Conservation (phyloP, 2,113 vertebrate genomes). For the Microcebus lehilahytsara region DNA sequence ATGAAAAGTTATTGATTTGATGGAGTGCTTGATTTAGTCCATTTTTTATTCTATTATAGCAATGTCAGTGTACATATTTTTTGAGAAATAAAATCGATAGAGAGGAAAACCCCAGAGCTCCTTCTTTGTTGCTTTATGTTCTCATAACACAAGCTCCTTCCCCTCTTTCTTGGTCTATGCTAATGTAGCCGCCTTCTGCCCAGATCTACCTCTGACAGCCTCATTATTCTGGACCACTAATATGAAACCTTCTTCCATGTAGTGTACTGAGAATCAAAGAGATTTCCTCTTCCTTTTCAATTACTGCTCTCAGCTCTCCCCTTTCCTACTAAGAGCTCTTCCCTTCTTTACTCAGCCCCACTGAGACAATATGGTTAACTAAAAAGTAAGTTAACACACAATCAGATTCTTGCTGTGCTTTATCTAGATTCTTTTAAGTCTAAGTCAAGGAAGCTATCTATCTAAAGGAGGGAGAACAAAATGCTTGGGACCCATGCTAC, state of each 20-base stretch:
- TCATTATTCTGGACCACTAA: not conserved
- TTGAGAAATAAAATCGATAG: conserved; percentile 78
- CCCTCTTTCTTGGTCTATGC: not conserved
- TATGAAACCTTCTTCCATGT: not conserved
- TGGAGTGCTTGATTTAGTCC: conserved; percentile 78
- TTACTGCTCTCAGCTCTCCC: not conserved
- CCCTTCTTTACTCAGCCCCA: not conserved
- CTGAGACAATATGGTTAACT: not conserved
- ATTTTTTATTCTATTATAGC: conserved; percentile 77
- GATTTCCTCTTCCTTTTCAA: not conserved
- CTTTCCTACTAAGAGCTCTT: not conserved
- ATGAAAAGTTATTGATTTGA: conserved; percentile 76
- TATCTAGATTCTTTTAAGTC: not conserved
- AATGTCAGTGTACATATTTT: conserved; percentile 73
- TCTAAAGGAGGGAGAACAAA: not conserved
- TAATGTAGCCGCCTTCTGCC: not conserved
- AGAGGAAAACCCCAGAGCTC: conserved; percentile 40
- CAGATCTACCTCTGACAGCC: not conserved
- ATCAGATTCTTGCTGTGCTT: not conserved
- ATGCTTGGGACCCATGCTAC: not conserved
- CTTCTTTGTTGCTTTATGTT: not conserved
- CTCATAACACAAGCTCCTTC: not conserved
- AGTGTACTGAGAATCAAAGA: not conserved
- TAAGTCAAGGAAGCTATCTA: not conserved
- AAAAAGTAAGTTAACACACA: not conserved